phyloP scores from a whole-genome alignment of 2,797 vertebrate species.

The Epinephelus awoara region DNA sequence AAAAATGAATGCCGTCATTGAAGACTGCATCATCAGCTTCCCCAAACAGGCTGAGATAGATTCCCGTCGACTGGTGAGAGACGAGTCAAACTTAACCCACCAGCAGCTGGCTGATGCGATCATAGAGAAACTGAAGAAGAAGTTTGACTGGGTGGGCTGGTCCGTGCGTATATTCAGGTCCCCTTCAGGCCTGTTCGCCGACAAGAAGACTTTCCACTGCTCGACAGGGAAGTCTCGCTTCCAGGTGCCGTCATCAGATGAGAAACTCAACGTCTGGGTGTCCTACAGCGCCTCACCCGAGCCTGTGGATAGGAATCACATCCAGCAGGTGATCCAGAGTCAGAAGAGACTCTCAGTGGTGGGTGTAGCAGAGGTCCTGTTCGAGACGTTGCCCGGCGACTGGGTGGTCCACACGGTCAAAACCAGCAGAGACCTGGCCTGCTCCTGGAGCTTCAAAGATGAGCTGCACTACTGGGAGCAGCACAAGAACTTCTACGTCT shows the following conservation, averaged over 20 bases:
- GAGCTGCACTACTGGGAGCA: slow-evolving; percentile 86
- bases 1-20: slow-evolving; percentile 81
- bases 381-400: slow-evolving; percentile 69
- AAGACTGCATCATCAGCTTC: slow-evolving; percentile 85
- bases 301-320: slow-evolving; percentile 75
- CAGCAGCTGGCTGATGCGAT: slow-evolving; percentile 81
- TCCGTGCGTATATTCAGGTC: slow-evolving; percentile 83
- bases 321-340: slow-evolving; percentile 78
- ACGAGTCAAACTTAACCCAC: slow-evolving; percentile 67
- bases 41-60: slow-evolving; percentile 82
- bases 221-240: slow-evolving; percentile 84
- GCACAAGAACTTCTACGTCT: slow-evolving; percentile 81
- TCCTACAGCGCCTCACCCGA: slow-evolving; percentile 86
- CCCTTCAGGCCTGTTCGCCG: slow-evolving; percentile 69
- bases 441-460: slow-evolving; percentile 80
- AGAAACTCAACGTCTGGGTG: slow-evolving; percentile 82
- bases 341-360: slow-evolving; percentile 77
- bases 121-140: slow-evolving; percentile 78
- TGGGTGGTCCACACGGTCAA: slow-evolving; percentile 83
- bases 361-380: slow-evolving; percentile 76
- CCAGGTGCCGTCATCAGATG: slow-evolving; percentile 72
- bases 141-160: slow-evolving; percentile 88
- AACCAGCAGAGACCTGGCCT: slow-evolving; percentile 77
- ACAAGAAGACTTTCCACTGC: slow-evolving; percentile 80
- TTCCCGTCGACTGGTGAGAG: slow-evolving; percentile 74